Evolutionary conservation across 2,888 invertebrate species (phyloP), one percentile per base, ranked within the genome.

Genomic region (Lymantria dispar): DNA sequence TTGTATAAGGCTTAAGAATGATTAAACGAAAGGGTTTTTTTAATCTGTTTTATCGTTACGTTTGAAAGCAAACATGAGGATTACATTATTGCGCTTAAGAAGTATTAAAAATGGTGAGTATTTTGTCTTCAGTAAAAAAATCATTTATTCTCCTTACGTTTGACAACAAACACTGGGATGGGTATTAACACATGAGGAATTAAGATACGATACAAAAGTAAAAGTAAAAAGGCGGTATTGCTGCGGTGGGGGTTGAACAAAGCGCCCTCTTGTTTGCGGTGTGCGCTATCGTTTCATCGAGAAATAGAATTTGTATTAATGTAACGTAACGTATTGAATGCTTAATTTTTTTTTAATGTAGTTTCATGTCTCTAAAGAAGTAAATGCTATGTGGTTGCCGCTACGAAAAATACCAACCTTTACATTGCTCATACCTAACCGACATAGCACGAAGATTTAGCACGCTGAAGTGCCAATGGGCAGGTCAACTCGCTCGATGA

Each of bases 251-350:
- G 78, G 60, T 72, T 59, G 72, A 71, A 79, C 77, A 78, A 76
- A 77, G 69, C 68, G 68, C 84, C 83, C 86, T 81, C 80, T 76
- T 87, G 81, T 89, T 88, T 87, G 87, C 79, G 85, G 85, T 76
- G 79, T 75, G 78, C 76, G 80, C 85, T 83, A 83, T 84, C 83
- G 79, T 74, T 75, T 74, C 64, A 78, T 78, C 78, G 78, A 71
- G 61, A 54, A 50, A 43, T 43, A 14, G 36, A 22, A 43, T 30
- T 77, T 63, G 3, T 42, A 52, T 49, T 68, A 50, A 58, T 43
- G 72, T 43, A 12, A n/a, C n/a, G n/a, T n/a, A 1, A 0, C 33
- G 44, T 3, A 45, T 72, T 78, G 12, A 64, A 67, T 62, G 14
- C 51, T 46, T 3, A 3, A 22, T 22, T 22, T 22, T 22, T 22